A percentile compares a stretch with the other conserved stretches of the same genome.
These are phyloP conservation scores for Microhierax caerulescens DNA, from an alignment of 2,797 vertebrate species.

Conservation along the genomic window DNA sequence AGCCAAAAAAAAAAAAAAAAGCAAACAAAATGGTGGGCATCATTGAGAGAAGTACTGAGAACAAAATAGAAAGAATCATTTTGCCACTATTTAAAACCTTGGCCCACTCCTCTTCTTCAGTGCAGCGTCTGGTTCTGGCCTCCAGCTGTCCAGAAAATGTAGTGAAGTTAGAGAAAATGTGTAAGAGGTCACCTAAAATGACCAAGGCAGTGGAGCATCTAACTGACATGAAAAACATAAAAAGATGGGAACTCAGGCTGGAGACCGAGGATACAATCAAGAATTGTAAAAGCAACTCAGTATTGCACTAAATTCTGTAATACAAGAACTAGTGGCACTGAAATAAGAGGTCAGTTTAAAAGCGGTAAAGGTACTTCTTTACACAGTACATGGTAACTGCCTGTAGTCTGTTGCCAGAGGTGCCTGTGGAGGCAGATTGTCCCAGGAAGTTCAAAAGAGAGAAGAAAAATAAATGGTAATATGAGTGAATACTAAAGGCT, in stretches of 20 bases:
- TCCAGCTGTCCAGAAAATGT: background rate
- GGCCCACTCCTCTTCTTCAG: background rate
- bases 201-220: background rate
- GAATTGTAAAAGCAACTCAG: background rate
- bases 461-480: background rate
- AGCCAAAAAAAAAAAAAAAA: background rate
- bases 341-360: background rate
- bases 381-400: background rate
- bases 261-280: background rate
- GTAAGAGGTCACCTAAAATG: background rate
- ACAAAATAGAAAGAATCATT: background rate
- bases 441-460: background rate
- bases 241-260: background rate
- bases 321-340: background rate
- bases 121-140: background rate
- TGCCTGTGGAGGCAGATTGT: background rate
- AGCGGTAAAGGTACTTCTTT: background rate
- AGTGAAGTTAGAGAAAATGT: background rate
- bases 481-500: background rate
- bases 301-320: background rate
- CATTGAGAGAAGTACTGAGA: background rate
- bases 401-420: background rate
- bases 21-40: background rate
- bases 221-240: background rate
- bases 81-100: background rate